These are phyloP conservation scores for Dendronephthya gigantea DNA, from an alignment of 64 coral and sea anemone genomes.

Conservation along the genomic window DNA sequence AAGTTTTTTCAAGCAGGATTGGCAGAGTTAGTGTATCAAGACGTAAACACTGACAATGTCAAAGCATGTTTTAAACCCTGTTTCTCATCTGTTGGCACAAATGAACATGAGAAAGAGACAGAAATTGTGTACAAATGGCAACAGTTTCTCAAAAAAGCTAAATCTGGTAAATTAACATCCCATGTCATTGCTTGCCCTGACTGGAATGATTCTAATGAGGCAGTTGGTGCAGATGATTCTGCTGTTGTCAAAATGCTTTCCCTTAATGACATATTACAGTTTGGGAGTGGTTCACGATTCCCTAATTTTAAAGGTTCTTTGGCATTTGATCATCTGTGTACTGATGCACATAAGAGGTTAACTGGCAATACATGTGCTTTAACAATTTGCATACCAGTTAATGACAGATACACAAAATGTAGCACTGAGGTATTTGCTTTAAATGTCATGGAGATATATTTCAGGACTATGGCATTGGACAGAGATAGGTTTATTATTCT, in stretches of 20 bases:
- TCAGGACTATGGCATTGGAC: slow-evolving; percentile 20
- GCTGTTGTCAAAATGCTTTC: not conserved
- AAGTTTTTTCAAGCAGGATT: not conserved
- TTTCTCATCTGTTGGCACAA: not conserved
- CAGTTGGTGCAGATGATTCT: not conserved
- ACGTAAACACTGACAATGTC: not conserved
- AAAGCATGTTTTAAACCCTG: not conserved
- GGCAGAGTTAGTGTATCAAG: not conserved
- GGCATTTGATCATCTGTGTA: slow-evolving; percentile 30
- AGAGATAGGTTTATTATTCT: not conserved
- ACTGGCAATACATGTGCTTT: slow-evolving; percentile 49
- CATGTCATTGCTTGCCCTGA: not conserved
- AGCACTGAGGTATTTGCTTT: slow-evolving; percentile 14
- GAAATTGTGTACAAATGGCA: slow-evolving; percentile 21
- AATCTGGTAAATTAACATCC: not conserved
- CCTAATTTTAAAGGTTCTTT: slow-evolving; percentile 40
- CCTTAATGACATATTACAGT: slow-evolving; percentile 46
- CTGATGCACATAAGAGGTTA: slow-evolving; percentile 14
- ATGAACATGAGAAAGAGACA: not conserved
- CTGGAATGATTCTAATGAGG: not conserved
- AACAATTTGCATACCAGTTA: slow-evolving; percentile 42
- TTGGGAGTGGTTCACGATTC: slow-evolving; percentile 41
- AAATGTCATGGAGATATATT: slow-evolving; percentile 38
- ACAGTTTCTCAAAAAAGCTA: slow-evolving; percentile 18
- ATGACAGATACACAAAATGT: slow-evolving; percentile 30